Base-by-base conservation (phyloP, 2,797 vertebrate species). In the Channallabes apus region DNA sequence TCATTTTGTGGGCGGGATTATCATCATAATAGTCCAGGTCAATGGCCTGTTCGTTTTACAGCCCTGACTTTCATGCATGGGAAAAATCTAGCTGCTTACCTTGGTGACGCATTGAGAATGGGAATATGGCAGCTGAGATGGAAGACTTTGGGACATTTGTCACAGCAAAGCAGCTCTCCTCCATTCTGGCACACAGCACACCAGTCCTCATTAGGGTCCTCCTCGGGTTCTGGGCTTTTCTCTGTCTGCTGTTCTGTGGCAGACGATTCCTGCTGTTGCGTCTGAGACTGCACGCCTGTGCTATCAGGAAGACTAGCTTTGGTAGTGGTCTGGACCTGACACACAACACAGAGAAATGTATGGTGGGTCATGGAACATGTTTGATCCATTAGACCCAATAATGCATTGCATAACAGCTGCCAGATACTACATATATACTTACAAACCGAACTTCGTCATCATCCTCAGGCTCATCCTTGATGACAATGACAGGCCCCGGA, bases 121-220 rank as follows among this genome's bases (percentile, higher is more conserved):
- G 98, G 98, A 83, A 99, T 96, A 6, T 99, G 98, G 90, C 98
- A 99, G 89, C 95, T 93, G 77, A 99, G 96, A 86, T 99, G 98
- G 89, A 96, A 99, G 65, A 99, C 98, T 94, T 99, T 99, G 83
- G 98, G 98, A 88, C 98, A 99, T 85, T 94, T 97, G 91, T 99
- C 98, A 83, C 98, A 99, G 85, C 98, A 99, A 78, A 99, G 92
- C 89, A 99, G 91, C 67, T 99, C 98, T 58, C 98, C 98, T 73
- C 98, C 98, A 0, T 99, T 99, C 91, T 99, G 96, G 90, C 98
- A 99, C 76, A 99, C 98, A 0, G 98, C 98, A 24, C 98, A 99
- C 95, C 98, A 99, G 92, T 99, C 98, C 87, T 99, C 98, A 0
- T 99, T 99, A 0, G 95, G 95, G 85, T 96, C 95, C 1, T 96